These are phyloP conservation scores for Dorcus hopei DNA, from an alignment of 2,888 invertebrate genomes.

Conservation along the genomic window DNA sequence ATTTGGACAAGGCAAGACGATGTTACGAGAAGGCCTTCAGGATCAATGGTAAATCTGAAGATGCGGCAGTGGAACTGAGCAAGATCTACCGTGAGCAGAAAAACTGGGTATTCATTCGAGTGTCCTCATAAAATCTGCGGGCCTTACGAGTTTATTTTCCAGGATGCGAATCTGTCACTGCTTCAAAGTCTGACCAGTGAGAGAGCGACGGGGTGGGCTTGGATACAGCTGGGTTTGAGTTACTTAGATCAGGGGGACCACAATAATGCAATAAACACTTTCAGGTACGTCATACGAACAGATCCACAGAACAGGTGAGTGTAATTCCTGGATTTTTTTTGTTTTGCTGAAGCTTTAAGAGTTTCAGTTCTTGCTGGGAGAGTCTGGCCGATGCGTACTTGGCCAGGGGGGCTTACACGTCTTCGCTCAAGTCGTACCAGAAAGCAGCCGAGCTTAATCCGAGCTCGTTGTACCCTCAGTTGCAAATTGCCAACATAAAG, in stretches of 20 bases:
- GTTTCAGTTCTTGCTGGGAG: constrained; percentile 69
- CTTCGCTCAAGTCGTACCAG: constrained; percentile 84
- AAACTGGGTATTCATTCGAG: constrained; percentile 53
- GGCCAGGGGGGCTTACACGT: constrained; percentile 82
- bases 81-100: constrained; percentile 68
- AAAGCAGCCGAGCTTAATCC: constrained; percentile 68
- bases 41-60: constrained; percentile 64
- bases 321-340: not conserved
- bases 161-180: constrained; percentile 63
- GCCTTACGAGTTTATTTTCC: constrained; percentile 13
- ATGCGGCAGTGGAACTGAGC: constrained; percentile 72
- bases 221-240: constrained; percentile 80
- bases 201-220: constrained; percentile 65
- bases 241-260: constrained; percentile 71
- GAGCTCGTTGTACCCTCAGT: constrained; percentile 65
- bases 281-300: constrained; percentile 68
- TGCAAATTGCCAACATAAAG: constrained; percentile 75
- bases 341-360: not conserved
- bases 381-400: constrained; percentile 87
- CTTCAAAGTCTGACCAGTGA: constrained; percentile 53
- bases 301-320: constrained; percentile 64
- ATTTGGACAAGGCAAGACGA: constrained; percentile 71
- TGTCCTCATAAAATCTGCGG: constrained; percentile 17
- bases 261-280: constrained; percentile 70
- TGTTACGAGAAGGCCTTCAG: constrained; percentile 83